A percentile compares a stretch with the other conserved stretches of the same genome.
Conservation (phyloP, 2,113 vertebrate species). For the Elephas maximus region DNA sequence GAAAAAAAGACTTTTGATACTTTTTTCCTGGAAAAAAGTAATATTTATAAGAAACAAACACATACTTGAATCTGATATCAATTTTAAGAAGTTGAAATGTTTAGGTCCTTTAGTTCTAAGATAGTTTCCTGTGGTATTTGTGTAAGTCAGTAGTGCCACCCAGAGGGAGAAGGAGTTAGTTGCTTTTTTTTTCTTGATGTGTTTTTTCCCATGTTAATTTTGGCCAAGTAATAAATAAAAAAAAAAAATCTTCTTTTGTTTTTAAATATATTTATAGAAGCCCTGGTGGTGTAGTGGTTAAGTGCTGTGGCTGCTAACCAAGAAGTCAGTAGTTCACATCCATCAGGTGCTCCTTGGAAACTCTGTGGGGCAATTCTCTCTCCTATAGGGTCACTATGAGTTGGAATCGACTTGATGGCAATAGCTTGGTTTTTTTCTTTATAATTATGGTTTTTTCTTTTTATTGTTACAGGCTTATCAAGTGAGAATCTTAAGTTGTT, state of each 20-base stretch:
- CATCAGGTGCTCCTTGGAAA: too few species aligned
- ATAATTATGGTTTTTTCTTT: background rate
- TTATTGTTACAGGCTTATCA: background rate
- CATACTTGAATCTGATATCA: background rate
- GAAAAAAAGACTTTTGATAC: background rate
- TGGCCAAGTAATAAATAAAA: background rate
- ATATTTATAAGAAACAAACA: constrained; percentile 49
- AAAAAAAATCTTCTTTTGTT: too few species aligned
- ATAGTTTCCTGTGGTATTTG: background rate
- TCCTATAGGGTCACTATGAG: too few species aligned
- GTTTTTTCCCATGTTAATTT: background rate
- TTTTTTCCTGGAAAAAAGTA: background rate
- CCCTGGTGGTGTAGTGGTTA: too few species aligned
- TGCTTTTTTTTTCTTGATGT: background rate
- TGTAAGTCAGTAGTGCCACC: constrained; percentile 84
- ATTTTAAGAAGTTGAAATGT: constrained; percentile 50
- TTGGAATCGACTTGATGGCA: too few species aligned
- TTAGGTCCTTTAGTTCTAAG: background rate
- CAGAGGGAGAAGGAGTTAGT: constrained; percentile 71
- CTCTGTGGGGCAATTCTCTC: too few species aligned
- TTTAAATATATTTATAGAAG: too few species aligned
- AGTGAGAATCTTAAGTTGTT: constrained; percentile 44
- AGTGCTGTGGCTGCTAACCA: too few species aligned
- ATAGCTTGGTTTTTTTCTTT: too few species aligned
- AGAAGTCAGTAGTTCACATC: too few species aligned